Base-by-base conservation (phyloP, 2,113 vertebrate species). In the Enhydra lutris region DNA sequence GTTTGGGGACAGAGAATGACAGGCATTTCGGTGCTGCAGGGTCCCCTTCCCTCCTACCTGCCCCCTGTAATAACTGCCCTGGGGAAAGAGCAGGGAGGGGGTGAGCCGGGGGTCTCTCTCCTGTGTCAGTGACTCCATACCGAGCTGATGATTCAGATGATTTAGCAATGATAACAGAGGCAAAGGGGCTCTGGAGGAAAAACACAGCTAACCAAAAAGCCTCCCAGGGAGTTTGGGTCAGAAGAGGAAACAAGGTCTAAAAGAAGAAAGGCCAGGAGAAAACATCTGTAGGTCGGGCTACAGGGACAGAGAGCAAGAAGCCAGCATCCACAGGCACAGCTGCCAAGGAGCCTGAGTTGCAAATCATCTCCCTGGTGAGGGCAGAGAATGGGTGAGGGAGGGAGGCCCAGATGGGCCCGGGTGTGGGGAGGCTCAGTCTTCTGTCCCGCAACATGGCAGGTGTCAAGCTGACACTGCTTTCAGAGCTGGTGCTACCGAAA, bases 181-280 rank as follows among this genome's bases (percentile, higher is more conserved):
- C 85, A 95, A 76, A 95, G 98, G 97, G 80, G 97, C 45, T 91
- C 61, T 95, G 57, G 97, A 84, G 69, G 73, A 67, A 97, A 91
- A 97, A 13, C 47, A 76, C 10, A 73, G 34, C 42, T 97, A 97
- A 89, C 14, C 90, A 80, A 50, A 93, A 94, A 93, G 13, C 4
- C 34, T 97, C 0, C 0, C n/a, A 21, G 90, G 93, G 96, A 98
- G 88, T 96, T 95, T 84, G 91, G 82, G 83, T 95, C 95, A 93
- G 42, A 97, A 90, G 96, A 86, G 86, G 74, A 97, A 97, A 95
- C 3, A 45, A 88, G 31, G n/a, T 91, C 71, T 96, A 31, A 96
- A 98, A 92, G 67, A 52, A 71, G 79, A 96, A 74, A 95, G 71
- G 26, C 76, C 73, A 87, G 84, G 42, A 96, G 50, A 95, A 95